Percentiles rank a stretch among this genome's conserved stretches.
phyloP scores from a whole-genome alignment of 2,113 vertebrate genomes.

The Prinia subflava region DNA sequence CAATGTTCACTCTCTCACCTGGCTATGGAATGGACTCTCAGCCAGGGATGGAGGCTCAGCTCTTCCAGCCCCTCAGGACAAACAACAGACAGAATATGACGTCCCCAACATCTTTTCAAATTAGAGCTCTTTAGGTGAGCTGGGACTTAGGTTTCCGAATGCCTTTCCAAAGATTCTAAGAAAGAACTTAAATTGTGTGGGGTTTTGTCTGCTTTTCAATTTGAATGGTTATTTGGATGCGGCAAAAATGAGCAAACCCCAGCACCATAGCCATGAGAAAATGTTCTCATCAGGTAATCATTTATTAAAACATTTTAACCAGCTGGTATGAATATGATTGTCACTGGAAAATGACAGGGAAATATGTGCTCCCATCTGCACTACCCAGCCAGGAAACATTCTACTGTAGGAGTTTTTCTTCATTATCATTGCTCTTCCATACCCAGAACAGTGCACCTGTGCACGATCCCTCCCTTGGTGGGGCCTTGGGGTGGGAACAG shows the following conservation, averaged over 20 bases:
- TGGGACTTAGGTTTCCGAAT: neutral
- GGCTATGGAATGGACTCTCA: neutral
- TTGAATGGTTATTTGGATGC: neutral
- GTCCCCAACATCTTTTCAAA: neutral
- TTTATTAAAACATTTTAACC: constrained; percentile 32
- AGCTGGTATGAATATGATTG: neutral
- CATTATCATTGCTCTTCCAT: neutral
- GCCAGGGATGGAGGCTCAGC: neutral
- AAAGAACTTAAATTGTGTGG: neutral
- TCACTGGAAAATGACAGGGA: constrained; percentile 4
- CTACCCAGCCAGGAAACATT: neutral
- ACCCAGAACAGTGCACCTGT: neutral
- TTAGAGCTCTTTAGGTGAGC: neutral
- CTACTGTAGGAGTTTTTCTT: neutral
- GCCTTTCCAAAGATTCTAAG: neutral
- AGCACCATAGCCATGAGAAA: neutral
- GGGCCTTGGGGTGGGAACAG: neutral
- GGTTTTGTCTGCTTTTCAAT: neutral
- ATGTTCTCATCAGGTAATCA: neutral
- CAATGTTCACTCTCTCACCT: rapidly evolving
- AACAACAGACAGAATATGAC: neutral
- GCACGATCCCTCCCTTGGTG: rapidly evolving
- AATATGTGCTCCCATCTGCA: neutral
- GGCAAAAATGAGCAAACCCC: neutral
- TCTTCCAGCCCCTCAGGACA: neutral